A percentile compares a stretch with the other conserved stretches of the same genome.
Conservation (phyloP, 2,113 vertebrate genomes). For the Hippotragus niger region DNA sequence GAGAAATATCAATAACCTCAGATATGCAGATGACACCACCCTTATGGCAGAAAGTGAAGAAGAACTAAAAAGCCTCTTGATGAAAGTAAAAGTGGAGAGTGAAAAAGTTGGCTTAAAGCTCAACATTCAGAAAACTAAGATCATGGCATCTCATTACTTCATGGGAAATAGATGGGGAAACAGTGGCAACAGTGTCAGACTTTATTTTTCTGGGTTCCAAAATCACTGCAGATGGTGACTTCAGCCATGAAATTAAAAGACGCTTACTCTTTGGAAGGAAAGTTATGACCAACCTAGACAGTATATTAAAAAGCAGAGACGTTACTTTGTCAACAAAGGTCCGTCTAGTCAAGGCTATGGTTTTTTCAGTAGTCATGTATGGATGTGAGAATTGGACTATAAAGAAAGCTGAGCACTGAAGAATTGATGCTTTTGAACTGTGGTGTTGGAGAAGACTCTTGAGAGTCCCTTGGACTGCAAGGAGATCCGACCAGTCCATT, state of each 20-base stretch:
- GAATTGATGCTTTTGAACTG: not conserved
- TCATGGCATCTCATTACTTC: not conserved
- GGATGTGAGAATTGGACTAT: no score
- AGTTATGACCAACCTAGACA: no score
- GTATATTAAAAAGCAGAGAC: no score
- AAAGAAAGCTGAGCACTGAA: no score
- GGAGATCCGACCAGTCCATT: not conserved
- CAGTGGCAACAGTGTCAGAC: not conserved
- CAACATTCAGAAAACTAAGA: not conserved
- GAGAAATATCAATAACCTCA: not conserved
- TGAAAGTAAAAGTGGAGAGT: not conserved
- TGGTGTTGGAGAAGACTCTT: not conserved
- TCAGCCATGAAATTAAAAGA: no score
- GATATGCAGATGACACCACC: not conserved
- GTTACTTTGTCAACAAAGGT: no score
- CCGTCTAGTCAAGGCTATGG: no score
- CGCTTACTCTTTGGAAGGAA: no score
- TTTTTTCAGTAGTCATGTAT: no score
- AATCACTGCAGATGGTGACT: not conserved
- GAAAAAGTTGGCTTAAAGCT: not conserved
- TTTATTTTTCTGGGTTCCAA: not conserved
- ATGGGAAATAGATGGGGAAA: not conserved
- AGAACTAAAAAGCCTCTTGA: not conserved
- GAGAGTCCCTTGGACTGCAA: not conserved
- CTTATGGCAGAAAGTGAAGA: not conserved